Conservation (phyloP, 2,797 vertebrate genomes). For the Lacerta viridis region DNA sequence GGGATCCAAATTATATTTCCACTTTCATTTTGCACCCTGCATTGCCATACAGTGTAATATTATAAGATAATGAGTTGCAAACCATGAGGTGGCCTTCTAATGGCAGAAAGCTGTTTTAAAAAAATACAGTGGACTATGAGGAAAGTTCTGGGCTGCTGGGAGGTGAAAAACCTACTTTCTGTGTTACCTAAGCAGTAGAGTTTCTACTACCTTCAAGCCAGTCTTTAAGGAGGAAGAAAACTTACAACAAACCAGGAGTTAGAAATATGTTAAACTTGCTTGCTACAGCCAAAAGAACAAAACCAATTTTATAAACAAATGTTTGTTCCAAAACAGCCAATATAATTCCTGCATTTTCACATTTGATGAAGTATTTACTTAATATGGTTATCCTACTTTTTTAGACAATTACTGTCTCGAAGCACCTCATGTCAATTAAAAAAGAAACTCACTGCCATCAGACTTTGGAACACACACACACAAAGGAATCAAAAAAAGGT, state of each 20-base stretch:
- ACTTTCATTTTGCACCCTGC: background rate
- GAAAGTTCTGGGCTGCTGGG: too few species aligned
- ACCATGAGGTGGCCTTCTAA: background rate
- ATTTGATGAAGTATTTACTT: background rate
- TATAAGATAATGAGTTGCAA: too few species aligned
- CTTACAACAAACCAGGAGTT: background rate
- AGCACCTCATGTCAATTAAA: too few species aligned
- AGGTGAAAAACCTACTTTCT: background rate
- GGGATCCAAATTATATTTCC: background rate
- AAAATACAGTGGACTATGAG: background rate
- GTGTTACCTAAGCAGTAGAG: too few species aligned
- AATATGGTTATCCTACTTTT: background rate
- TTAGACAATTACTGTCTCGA: too few species aligned
- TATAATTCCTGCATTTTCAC: background rate
- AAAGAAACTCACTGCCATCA: too few species aligned
- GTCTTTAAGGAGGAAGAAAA: background rate
- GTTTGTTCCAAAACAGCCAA: too few species aligned
- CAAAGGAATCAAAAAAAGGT: too few species aligned
- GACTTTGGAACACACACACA: too few species aligned
- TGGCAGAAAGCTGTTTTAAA: background rate
- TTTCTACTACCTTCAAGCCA: background rate
- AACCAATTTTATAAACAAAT: background rate
- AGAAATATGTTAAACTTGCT: background rate
- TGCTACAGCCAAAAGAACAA: background rate
- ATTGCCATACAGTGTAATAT: background rate